These are phyloP conservation scores for Tolmerus cingulatus DNA, from an alignment of 2,888 invertebrate species.

Conservation along the genomic window DNA sequence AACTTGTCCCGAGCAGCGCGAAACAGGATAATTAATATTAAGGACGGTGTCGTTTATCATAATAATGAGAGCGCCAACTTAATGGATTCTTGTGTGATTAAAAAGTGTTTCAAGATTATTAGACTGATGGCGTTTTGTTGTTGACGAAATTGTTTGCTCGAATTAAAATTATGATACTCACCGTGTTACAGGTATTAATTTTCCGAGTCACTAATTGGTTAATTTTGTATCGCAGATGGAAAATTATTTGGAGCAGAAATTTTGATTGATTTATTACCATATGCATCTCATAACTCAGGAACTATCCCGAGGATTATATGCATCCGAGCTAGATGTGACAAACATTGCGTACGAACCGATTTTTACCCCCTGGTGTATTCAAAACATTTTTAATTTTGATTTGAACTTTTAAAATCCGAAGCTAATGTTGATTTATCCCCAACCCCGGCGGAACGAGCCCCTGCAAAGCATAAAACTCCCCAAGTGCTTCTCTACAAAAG, in stretches of 20 bases:
- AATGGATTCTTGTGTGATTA: constrained; percentile 26
- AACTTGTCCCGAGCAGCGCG: constrained; percentile 25
- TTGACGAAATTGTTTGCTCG: constrained; percentile 17
- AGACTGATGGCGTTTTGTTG: constrained; percentile 35
- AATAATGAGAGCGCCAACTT: constrained; percentile 22
- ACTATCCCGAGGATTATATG: neutral
- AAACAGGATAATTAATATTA: constrained; percentile 43
- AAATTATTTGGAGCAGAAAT: constrained; percentile 22
- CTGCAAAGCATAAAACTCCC: neutral
- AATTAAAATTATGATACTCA: constrained; percentile 24
- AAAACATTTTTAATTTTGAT: neutral
- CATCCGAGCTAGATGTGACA: neutral
- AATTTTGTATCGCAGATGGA: constrained; percentile 3
- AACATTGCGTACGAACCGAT: neutral
- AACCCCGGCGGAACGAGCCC: neutral
- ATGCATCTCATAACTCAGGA: neutral
- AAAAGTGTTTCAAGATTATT: constrained; percentile 28
- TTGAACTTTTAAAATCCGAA: neutral
- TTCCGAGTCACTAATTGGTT: constrained; percentile 3
- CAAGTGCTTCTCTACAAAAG: neutral
- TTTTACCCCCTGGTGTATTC: neutral
- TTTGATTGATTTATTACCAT: constrained; percentile 16
- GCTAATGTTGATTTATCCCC: neutral
- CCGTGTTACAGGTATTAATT: constrained; percentile 31
- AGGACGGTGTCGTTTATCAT: constrained; percentile 39